Evolutionary conservation across 1,140 invertebrate genomes (phyloP), one percentile per base, ranked within the genome.

Genomic region (Diorhabda elongata): DNA sequence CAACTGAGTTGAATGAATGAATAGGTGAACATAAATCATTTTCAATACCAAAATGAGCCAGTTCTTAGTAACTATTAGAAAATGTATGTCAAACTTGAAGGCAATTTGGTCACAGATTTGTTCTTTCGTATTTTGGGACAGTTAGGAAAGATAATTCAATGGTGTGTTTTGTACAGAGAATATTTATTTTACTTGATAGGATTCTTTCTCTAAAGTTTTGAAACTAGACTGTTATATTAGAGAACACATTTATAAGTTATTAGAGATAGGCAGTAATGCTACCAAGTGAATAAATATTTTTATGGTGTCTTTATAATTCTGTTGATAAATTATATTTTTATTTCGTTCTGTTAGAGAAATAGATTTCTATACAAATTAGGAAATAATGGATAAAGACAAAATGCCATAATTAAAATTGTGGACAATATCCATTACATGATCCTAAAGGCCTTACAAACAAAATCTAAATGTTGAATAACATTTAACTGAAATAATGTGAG

Each of bases 101-200:
- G 26, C 26, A 26, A 26, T 26, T 26, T 26, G 26, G 26, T 52
- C 47, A 52, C 47, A 8, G 47, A 52, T 52, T 52, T 52, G 47
- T 52, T 52, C 47, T 52, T 8, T 52, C n/a, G 6, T 8, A 52
- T 52, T 52, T 52, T 52, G 6, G 47, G 47, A 52, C 47, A 52
- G 47, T 52, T 52, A 52, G 47, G 3, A 52, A 52, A 52, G n/a
- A 8, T 52, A 3, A 52, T 52, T 8, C 47, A 52, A 52, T 52
- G 47, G 47, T 52, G 47, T 52, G 47, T 52, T 52, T 52, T 52
- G 47, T 52, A 52, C 47, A 52, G n/a, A 52, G 8, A 52, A 52
- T 52, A n/a, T 8, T 8, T 8, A 6, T n/a, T n/a, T 52, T 52
- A n/a, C n/a, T 52, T 52, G 47, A n/a, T 52, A 52, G n/a, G 47